Evolutionary conservation across 2,888 invertebrate genomes (phyloP).

Genomic region (Apotomis betuletana): DNA sequence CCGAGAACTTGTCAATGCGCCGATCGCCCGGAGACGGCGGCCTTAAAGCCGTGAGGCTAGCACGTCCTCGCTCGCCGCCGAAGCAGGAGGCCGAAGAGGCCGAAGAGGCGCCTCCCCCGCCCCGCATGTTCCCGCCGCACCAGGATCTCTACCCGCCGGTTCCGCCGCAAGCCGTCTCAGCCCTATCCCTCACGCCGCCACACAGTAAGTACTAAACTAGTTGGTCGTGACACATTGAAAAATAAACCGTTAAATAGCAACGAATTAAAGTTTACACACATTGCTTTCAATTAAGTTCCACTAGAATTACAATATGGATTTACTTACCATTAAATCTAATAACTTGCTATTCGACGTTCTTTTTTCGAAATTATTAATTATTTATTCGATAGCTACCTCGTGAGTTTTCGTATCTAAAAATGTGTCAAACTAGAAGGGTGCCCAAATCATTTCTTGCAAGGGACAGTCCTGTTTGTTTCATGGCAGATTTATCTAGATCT

Average conservation of each 20-base stretch:
- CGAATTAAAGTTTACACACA: background rate
- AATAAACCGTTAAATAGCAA: constrained; percentile 2
- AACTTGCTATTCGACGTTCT: background rate
- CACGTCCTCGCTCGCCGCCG: constrained; percentile 71
- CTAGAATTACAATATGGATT: background rate
- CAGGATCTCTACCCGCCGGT: constrained; percentile 89
- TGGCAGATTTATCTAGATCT: background rate
- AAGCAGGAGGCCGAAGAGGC: constrained; percentile 73
- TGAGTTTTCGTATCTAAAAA: background rate
- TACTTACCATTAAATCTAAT: background rate
- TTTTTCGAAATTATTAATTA: background rate
- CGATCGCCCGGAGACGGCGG: constrained; percentile 72
- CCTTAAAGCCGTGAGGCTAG: constrained; percentile 72
- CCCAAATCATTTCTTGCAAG: constrained; percentile 4
- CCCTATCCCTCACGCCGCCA: constrained; percentile 91
- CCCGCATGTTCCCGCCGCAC: constrained; percentile 80
- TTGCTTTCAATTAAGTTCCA: no score
- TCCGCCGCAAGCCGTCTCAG: constrained; percentile 86
- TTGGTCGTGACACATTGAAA: background rate
- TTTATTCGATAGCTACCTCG: background rate
- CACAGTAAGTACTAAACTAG: constrained; percentile 86
- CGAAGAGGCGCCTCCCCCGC: constrained; percentile 82
- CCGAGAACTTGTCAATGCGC: constrained; percentile 86
- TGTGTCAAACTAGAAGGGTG: constrained; percentile 18
- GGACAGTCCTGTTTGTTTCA: constrained; percentile 5